Evolutionary conservation across 92 coral and sea anemone species (phyloP).

Genomic region (Actinostola sp.): DNA sequence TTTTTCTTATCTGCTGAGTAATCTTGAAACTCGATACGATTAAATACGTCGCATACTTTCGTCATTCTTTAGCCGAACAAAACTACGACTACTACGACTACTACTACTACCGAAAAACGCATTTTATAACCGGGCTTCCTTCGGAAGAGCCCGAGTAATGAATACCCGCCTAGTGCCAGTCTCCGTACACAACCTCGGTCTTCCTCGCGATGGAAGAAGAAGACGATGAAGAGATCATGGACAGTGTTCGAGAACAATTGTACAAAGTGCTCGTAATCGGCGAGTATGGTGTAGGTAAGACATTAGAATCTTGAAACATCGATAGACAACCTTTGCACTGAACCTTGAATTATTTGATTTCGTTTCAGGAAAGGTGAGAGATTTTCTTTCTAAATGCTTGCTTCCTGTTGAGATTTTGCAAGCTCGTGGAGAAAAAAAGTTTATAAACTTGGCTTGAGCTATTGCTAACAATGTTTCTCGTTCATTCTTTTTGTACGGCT

Average conservation of each 20-base stretch:
- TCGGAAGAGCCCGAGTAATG: too few species aligned
- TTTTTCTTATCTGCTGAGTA: too few species aligned
- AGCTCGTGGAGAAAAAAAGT: constrained; percentile 1
- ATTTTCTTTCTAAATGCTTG: background rate
- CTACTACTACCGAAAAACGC: too few species aligned
- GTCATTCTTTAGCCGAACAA: too few species aligned
- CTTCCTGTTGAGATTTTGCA: background rate
- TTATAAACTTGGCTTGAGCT: too few species aligned
- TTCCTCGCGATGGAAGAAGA: background rate
- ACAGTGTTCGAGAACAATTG: constrained; percentile 70
- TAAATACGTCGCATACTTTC: too few species aligned
- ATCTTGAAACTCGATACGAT: too few species aligned
- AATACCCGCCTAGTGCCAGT: constrained; percentile 28
- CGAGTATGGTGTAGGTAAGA: constrained; percentile 91
- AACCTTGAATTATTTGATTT: constrained; percentile 3
- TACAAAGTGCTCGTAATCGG: constrained; percentile 95
- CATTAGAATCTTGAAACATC: background rate
- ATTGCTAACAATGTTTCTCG: too few species aligned
- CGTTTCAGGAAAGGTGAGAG: constrained; percentile 86
- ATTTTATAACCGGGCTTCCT: too few species aligned
- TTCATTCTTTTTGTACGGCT: constrained; percentile 4
- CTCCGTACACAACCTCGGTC: background rate
- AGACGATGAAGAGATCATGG: constrained; percentile 35
- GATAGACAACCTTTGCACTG: background rate
- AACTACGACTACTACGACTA: too few species aligned